Conservation (phyloP, 2,797 vertebrate genomes). For the Paguma larvata region DNA sequence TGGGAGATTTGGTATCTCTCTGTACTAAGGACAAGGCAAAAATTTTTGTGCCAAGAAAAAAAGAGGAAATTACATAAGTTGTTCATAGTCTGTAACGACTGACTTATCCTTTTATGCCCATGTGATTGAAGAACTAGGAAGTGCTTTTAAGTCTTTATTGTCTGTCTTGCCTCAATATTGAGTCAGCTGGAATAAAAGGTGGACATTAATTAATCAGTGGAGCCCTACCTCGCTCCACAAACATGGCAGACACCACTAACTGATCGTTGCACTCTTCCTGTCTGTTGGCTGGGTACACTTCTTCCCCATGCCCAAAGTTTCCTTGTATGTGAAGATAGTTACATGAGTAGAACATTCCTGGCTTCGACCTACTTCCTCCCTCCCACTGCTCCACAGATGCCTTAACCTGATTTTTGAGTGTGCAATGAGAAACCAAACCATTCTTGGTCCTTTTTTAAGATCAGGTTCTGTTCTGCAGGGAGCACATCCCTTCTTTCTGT, state of each 20-base stretch:
- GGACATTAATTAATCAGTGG: neutral
- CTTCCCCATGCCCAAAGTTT: neutral
- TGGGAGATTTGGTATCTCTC: neutral
- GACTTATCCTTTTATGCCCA: neutral
- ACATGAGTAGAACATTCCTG: neutral
- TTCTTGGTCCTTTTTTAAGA: neutral
- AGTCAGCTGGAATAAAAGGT: neutral
- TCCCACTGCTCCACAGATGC: neutral
- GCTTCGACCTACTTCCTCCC: neutral
- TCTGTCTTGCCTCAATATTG: neutral
- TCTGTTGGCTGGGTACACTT: neutral
- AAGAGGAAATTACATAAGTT: neutral
- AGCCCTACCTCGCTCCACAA: neutral
- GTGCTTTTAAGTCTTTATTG: neutral
- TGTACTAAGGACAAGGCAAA: neutral
- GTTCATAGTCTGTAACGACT: neutral
- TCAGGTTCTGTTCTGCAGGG: neutral
- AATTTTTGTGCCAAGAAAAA: neutral
- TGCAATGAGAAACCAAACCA: neutral
- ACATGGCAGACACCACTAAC: neutral
- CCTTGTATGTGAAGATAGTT: neutral
- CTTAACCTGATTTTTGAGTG: neutral
- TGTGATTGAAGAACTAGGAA: neutral
- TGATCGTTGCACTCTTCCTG: fast-evolving
- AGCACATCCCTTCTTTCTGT: neutral